Evolutionary conservation across 2,797 vertebrate species (phyloP).

Genomic region (Phyllotis vaccarum): DNA sequence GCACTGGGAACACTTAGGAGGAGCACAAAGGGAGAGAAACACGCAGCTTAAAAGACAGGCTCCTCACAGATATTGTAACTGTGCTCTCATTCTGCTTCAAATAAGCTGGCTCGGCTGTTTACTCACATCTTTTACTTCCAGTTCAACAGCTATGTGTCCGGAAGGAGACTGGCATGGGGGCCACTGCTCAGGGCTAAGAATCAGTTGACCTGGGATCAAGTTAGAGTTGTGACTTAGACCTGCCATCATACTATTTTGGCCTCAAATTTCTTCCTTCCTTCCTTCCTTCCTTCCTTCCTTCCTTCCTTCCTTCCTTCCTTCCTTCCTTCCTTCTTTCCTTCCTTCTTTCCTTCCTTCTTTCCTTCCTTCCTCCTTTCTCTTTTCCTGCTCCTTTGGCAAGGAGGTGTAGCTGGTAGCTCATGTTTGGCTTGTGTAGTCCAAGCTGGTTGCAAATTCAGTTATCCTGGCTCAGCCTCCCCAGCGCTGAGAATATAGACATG

Average conservation of each 20-base stretch:
- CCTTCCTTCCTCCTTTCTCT: too few species aligned
- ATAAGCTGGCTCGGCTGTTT: neutral
- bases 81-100: constrained; percentile 1
- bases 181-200: neutral
- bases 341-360: neutral
- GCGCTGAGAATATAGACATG: too few species aligned
- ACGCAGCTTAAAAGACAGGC: neutral
- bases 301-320: neutral
- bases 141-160: neutral
- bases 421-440: too few species aligned
- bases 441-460: too few species aligned
- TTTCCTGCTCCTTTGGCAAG: too few species aligned
- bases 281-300: neutral
- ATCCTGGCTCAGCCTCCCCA: too few species aligned
- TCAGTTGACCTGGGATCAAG: neutral
- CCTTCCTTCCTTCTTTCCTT: neutral
- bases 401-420: too few species aligned
- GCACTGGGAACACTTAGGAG: constrained; percentile 40
- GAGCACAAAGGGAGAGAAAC: neutral
- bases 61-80: neutral
- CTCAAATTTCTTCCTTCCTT: neutral
- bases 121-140: neutral
- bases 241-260: neutral
- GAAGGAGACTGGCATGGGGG: neutral
- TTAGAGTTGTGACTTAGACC: neutral